Percentiles rank a stretch among this genome's conserved stretches.
Evolutionary conservation across 2,888 invertebrate genomes (phyloP).

Genomic region (Lasioglossum pauxillum): DNA sequence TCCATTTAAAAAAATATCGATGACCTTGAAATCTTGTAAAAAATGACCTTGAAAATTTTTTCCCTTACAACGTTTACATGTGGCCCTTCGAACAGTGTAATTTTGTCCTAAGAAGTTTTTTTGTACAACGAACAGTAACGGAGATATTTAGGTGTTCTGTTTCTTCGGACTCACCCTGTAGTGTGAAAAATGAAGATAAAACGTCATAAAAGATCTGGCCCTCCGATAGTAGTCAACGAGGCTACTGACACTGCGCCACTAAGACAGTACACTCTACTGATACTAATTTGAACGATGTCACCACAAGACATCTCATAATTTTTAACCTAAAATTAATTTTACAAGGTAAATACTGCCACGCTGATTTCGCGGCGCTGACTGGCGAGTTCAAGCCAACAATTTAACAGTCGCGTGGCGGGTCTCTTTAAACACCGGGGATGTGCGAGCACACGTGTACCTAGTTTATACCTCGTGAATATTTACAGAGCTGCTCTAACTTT

Average conservation of each 20-base stretch:
- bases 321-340: neutral
- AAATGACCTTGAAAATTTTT: no score
- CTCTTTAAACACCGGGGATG: neutral
- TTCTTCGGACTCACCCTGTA: no score
- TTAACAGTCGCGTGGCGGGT: neutral
- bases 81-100: no score
- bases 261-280: no score
- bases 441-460: slow-evolving; percentile 5
- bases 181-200: neutral
- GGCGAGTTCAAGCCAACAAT: neutral
- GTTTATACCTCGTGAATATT: slow-evolving; percentile 45
- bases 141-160: no score
- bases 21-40: no score
- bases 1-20: no score
- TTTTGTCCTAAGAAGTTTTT: no score
- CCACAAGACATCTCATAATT: no score
- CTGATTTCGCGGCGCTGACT: neutral
- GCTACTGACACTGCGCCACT: neutral
- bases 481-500: slow-evolving; percentile 49
- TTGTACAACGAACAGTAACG: no score
- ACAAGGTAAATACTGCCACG: neutral
- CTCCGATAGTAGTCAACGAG: no score
- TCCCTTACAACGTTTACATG: no score
- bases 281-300: neutral
- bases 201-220: neutral